Percentiles rank a stretch among this genome's conserved stretches.
Evolutionary conservation across 2,888 invertebrate species (phyloP).

Genomic region (Epistrophella euchroma): DNA sequence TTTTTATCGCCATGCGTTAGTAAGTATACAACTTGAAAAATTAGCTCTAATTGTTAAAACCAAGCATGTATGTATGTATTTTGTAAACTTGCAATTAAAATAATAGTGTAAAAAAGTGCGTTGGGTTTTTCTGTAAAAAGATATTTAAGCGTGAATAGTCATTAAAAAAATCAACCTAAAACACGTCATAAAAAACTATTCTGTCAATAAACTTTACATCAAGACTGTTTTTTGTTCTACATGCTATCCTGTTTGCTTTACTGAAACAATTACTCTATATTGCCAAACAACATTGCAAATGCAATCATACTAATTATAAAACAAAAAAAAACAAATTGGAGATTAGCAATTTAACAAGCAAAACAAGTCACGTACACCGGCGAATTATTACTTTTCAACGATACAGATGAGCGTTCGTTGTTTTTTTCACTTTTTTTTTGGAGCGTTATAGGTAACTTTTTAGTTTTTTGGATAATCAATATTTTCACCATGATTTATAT

Average conservation of each 20-base stretch:
- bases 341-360: neutral
- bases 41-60: too few relatives aligned
- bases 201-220: neutral
- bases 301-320: neutral
- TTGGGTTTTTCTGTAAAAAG: neutral
- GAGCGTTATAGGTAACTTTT: neutral
- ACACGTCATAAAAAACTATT: neutral
- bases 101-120: too few relatives aligned
- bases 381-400: neutral
- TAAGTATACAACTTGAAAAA: too few relatives aligned
- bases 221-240: neutral
- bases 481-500: neutral
- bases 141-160: neutral
- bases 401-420: neutral
- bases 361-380: slow-evolving; percentile 10
- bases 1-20: too few relatives aligned
- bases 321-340: neutral
- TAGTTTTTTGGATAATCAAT: neutral
- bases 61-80: too few relatives aligned
- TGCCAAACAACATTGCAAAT: neutral
- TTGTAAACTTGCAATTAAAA: too few relatives aligned
- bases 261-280: neutral
- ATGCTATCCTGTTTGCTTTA: neutral
- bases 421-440: neutral
- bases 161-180: neutral